Percentiles rank a stretch among this genome's conserved stretches.
Evolutionary conservation across 2,113 vertebrate species (phyloP).

Genomic region (Gorsachius goisagi): DNA sequence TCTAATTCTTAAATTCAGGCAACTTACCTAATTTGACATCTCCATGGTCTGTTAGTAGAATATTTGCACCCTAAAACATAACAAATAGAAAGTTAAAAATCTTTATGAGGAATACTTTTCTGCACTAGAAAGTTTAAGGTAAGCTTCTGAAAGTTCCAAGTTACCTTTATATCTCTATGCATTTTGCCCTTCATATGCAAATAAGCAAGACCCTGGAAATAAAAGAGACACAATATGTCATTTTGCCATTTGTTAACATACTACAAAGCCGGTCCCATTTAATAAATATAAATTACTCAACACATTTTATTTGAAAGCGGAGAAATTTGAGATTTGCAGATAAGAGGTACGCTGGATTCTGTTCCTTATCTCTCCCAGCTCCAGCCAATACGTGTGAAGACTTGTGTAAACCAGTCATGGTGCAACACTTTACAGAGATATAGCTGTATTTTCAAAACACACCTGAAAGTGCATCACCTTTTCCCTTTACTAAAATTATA

Average conservation of each 20-base stretch:
- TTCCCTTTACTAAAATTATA: background rate
- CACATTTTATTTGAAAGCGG: background rate
- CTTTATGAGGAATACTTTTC: background rate
- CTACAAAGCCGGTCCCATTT: background rate
- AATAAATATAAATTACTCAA: background rate
- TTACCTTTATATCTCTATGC: conserved; percentile 99
- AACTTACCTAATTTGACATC: conserved; percentile 95
- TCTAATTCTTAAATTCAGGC: background rate
- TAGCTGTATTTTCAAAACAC: background rate
- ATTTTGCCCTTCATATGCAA: conserved; percentile 96
- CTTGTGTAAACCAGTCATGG: background rate
- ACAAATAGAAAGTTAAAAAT: background rate
- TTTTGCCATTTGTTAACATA: background rate
- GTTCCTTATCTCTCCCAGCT: background rate
- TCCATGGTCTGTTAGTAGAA: conserved; percentile 92
- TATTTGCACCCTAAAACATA: conserved; percentile 90
- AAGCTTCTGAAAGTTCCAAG: background rate
- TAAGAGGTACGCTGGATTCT: background rate
- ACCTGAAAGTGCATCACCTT: background rate
- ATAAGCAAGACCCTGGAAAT: conserved; percentile 90
- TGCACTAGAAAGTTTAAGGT: background rate
- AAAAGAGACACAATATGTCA: background rate
- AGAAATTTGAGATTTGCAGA: background rate
- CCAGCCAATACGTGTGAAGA: background rate
- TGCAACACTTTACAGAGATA: background rate